Evolutionary conservation across 2,797 vertebrate genomes (phyloP).

Genomic region (Hippoglossus hippoglossus): DNA sequence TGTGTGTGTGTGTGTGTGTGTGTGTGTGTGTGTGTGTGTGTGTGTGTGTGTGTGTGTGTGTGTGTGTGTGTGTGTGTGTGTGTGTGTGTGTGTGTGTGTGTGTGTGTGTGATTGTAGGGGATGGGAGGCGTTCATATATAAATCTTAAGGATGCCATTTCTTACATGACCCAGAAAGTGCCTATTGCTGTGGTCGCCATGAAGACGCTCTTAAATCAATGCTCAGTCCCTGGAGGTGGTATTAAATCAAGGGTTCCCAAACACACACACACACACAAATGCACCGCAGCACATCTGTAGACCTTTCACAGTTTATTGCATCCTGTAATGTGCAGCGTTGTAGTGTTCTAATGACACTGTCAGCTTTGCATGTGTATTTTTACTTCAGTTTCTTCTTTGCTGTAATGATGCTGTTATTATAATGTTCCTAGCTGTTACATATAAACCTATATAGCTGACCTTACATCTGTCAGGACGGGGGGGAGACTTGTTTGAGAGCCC

Average conservation of each 20-base stretch:
- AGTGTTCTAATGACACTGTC: neutral
- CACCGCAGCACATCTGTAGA: neutral
- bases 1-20: slow-evolving; percentile 6
- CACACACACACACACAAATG: neutral
- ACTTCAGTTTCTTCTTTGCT: neutral
- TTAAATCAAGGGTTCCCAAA: slow-evolving; percentile 62
- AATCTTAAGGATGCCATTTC: slow-evolving; percentile 53
- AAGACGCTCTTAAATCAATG: slow-evolving; percentile 67
- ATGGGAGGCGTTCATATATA: slow-evolving; percentile 26
- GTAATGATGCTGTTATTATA: slow-evolving; percentile 3
- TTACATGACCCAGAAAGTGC: slow-evolving; percentile 65
- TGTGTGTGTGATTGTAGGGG: slow-evolving; percentile 2
- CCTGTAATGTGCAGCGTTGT: neutral
- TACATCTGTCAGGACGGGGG: slow-evolving; percentile 30
- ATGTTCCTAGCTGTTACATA: slow-evolving; percentile 10
- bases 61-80: neutral
- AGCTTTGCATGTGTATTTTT: neutral
- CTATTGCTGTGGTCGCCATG: slow-evolving; percentile 44
- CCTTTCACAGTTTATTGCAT: neutral
- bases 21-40: neutral
- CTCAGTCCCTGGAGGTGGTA: slow-evolving; percentile 44
- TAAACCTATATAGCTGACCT: slow-evolving; percentile 11
- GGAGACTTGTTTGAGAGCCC: slow-evolving; percentile 23
- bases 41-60: slow-evolving; percentile 6
- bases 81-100: slow-evolving; percentile 4